These are phyloP conservation scores for Suillia variegata DNA, from an alignment of 2,888 invertebrate genomes.

Conservation along the genomic window DNA sequence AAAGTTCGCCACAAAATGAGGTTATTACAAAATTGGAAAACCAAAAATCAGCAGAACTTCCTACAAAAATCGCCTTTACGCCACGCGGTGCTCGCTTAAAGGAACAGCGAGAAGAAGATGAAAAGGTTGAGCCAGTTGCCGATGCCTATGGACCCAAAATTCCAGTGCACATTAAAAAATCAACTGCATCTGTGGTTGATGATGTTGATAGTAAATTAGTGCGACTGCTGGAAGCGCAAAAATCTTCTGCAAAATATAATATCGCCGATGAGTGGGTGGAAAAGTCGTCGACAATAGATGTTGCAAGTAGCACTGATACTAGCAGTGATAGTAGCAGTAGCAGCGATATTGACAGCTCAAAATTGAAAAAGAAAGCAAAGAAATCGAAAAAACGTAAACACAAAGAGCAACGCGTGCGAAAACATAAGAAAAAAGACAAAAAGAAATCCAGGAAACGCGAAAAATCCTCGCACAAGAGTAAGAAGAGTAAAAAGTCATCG, in stretches of 20 bases:
- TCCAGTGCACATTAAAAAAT: conserved; percentile 28
- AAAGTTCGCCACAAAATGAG: neutral
- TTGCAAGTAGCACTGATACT: conserved; percentile 20
- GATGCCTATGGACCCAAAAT: conserved; percentile 49
- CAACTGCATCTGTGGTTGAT: conserved; percentile 18
- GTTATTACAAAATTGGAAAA: no score
- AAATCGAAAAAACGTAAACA: conserved; percentile 38
- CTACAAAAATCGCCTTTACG: conserved; percentile 42
- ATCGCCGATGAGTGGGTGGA: conserved; percentile 47
- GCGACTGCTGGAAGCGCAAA: conserved; percentile 34
- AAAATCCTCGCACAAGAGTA: conserved; percentile 20
- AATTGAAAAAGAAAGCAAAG: conserved; percentile 25
- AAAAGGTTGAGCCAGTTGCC: conserved; percentile 10
- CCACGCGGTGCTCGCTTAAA: conserved; percentile 28
- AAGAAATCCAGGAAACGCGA: conserved; percentile 35
- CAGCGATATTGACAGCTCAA: conserved; percentile 11
- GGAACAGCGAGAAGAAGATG: conserved; percentile 32
- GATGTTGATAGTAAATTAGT: conserved; percentile 37
- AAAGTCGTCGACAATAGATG: conserved; percentile 33
- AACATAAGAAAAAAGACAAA: conserved; percentile 24
- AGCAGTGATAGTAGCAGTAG: conserved; percentile 19
- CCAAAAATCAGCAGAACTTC: neutral
- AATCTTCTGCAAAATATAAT: conserved; percentile 32
- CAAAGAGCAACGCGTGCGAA: neutral
- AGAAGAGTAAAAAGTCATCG: conserved; percentile 17